These are phyloP conservation scores for Dasypus novemcinctus DNA, from an alignment of 2,113 vertebrate genomes.

Conservation along the genomic window DNA sequence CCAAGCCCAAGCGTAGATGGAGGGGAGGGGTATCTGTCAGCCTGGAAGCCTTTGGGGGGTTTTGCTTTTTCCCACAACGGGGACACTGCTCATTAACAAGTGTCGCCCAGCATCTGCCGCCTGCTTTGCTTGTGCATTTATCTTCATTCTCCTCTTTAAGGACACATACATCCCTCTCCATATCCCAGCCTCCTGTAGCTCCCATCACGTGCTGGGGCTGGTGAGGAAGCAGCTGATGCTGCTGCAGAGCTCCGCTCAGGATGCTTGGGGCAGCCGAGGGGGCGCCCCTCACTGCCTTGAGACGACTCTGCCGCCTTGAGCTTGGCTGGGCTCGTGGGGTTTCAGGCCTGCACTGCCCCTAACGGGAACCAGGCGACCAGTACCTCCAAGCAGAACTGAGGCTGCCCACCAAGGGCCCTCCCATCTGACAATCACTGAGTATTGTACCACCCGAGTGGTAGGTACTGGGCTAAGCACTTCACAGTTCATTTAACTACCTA, in stretches of 20 bases:
- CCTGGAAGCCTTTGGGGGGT: neutral
- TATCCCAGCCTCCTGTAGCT: constrained; percentile 21
- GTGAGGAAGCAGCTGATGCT: neutral
- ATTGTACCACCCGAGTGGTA: neutral
- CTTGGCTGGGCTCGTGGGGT: too few species aligned
- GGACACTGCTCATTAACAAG: neutral
- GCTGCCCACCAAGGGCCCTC: neutral
- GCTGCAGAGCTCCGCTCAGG: neutral
- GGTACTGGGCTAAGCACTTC: neutral
- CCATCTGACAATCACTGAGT: neutral
- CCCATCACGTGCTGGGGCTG: neutral
- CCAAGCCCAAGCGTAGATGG: neutral
- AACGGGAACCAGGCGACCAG: neutral
- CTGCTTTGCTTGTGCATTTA: neutral
- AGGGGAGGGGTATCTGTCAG: neutral
- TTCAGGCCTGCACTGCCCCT: neutral
- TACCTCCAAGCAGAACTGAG: neutral
- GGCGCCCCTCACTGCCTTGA: neutral
- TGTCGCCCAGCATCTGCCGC: constrained; percentile 14
- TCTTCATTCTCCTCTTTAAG: neutral
- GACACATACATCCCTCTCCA: constrained; percentile 31
- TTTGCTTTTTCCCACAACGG: neutral
- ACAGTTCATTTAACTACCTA: neutral
- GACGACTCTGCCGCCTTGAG: neutral
- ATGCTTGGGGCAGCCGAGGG: accelerated